Base-by-base conservation (phyloP, 2,797 vertebrate species). In the Micropoecilia bifurca region DNA sequence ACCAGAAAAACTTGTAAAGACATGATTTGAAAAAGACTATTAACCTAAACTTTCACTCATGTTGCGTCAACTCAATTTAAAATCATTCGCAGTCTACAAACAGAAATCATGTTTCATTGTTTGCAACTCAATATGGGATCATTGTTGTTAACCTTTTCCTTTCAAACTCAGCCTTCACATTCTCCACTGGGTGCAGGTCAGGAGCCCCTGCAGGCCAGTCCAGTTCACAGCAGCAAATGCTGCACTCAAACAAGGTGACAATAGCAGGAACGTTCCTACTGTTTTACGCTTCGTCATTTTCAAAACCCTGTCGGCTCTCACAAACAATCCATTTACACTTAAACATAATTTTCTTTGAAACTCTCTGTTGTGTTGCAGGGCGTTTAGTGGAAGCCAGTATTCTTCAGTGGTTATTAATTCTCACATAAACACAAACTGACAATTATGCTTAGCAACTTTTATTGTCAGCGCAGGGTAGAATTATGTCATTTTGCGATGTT, bases 171-270 rank as follows among this genome's bases (percentile, higher is more conserved):
- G 12, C 66, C 39, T 71, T 71, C 41, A 71, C 68, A 46, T 71
- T 71, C 68, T 71, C 68, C 43, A 3, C 14, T 71, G 41, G 68
- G 25, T 45, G 14, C 68, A 45, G 68, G 43, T 71, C 68, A 71
- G n/a, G 45, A 45, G 68, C 68, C 43, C 68, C n/a, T 71, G 43
- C 3, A 46, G 68, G 25, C 43, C 43, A 71, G n/a, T 46, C 68
- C 68, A 71, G 68, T 18, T 71, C 25, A 46, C 41, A 45, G 68
- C 43, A 71, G 43, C 13, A 46, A 46, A 28, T 43, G 22, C 4
- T 45, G 43, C 41, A 14, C 2, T n/a, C 43, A 28, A 71, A 46
- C 68, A 71, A 13, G 13, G 25, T 16, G 41, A 71, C 41, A 45
- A 71, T 30, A 71, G 25, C n/a, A 46, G 68, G 16, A 71, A 45